A percentile compares a stretch with the other conserved stretches of the same genome.
Evolutionary conservation across 2,113 vertebrate genomes (phyloP).

Genomic region (Odobenus rosmarus): DNA sequence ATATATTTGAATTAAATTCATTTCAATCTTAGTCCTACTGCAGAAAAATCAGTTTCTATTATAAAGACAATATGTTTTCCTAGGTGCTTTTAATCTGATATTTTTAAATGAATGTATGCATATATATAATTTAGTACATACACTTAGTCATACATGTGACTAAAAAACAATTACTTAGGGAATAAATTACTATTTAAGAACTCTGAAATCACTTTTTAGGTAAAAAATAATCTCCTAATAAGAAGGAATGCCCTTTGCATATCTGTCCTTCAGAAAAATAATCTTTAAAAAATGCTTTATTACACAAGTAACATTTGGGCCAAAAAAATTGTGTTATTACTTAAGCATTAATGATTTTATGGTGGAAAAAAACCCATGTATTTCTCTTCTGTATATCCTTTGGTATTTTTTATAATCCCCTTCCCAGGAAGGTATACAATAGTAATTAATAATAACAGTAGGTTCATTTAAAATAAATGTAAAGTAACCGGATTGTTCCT

Average conservation of each 20-base stretch:
- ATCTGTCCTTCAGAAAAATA: neutral
- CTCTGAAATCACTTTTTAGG: neutral
- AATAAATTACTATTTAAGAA: neutral
- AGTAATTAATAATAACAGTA: neutral
- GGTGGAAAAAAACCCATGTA: neutral
- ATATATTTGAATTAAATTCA: neutral
- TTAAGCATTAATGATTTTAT: neutral
- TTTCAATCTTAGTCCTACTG: neutral
- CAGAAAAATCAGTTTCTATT: neutral
- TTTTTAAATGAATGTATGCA: neutral
- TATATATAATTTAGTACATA: neutral
- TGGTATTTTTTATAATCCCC: neutral
- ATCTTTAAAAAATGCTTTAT: neutral
- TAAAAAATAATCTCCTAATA: neutral
- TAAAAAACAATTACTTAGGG: neutral
- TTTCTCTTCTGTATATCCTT: neutral
- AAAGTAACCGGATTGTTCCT: neutral
- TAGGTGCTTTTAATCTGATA: neutral
- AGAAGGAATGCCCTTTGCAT: neutral
- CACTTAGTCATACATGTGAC: neutral
- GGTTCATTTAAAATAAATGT: neutral
- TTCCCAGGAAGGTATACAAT: neutral
- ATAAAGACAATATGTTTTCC: neutral
- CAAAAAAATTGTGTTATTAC: neutral
- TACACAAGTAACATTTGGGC: rapidly evolving